Evolutionary conservation across 2,113 vertebrate genomes (phyloP), one percentile per base, ranked within the genome.

Genomic region (Morone saxatilis): DNA sequence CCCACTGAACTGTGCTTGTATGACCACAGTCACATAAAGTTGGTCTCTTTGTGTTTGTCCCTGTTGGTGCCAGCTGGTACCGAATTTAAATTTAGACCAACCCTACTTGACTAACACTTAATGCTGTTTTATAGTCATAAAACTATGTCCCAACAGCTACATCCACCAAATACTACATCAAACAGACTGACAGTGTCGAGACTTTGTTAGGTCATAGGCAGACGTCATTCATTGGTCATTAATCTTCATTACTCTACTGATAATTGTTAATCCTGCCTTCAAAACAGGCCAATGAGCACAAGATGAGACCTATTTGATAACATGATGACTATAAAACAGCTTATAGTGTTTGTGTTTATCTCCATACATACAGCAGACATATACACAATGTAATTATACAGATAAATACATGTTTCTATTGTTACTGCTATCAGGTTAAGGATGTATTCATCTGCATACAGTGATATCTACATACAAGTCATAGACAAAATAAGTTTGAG

Each of bases 321-420:
- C 19, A 47, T 25, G 11, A 31, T 66, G n/a, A 66, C 20, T 62
- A 79, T 71, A 47, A 72, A 72, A 80, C 78, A 86, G 57, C 71
- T 67, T 71, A 40, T 20, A 38, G 54, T 68, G 67, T 69, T 66
- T 66, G 61, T 67, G 14, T 16, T 5, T n/a, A 59, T 60, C 20
- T 13, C 36, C 57, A 66, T 45, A 53, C 50, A 71, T 25, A 38
- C 16, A 60, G 13, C 47, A 40, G 41, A 47, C 41, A 43, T 9
- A 16, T 2, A 57, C 9, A 71, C 22, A 50, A 1, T 59, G 69
- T 20, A 73, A 19, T 17, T 53, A 1, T n/a, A 67, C 38, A 54
- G 47, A 59, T 45, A 56, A 0, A 0, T 60, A 54, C 45, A 72
- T 36, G 60, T 78, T 53, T 67, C 14, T 67, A 8, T 51, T 14